Percentiles rank a stretch among this genome's conserved stretches.
These are phyloP conservation scores for Phasia obesa DNA, from an alignment of 2,888 invertebrate species.

Conservation along the genomic window DNA sequence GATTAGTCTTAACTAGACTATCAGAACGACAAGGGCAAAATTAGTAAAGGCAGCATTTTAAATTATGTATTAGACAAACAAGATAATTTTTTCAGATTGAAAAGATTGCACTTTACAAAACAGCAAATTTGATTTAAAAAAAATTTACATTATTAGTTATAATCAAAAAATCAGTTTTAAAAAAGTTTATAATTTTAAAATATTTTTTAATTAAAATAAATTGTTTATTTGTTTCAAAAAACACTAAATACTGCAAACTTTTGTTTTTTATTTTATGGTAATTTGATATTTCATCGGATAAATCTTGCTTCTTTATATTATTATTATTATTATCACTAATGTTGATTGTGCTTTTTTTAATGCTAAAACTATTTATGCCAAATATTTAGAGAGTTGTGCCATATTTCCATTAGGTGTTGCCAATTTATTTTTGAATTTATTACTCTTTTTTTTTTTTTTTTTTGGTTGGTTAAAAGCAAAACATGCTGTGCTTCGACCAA, in stretches of 20 bases:
- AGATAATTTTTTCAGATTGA: too few species aligned
- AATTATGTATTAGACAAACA: too few species aligned
- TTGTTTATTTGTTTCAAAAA: neutral
- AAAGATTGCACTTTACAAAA: too few species aligned
- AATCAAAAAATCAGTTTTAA: neutral
- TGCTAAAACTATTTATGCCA: conserved; percentile 35
- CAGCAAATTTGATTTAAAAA: too few species aligned
- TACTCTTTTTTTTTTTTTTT: neutral
- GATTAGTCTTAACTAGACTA: too few species aligned
- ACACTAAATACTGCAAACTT: too few species aligned
- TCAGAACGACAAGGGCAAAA: too few species aligned
- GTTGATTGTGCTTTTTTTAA: neutral
- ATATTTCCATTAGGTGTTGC: conserved; percentile 56
- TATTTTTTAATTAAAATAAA: neutral
- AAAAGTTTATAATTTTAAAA: too few species aligned
- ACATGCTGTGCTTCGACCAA: conserved; percentile 43
- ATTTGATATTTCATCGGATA: neutral
- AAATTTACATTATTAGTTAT: too few species aligned
- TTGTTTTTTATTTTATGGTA: neutral
- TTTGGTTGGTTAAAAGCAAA: conserved; percentile 23
- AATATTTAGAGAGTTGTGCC: conserved; percentile 58
- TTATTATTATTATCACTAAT: neutral
- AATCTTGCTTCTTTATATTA: neutral
- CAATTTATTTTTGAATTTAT: conserved; percentile 40
- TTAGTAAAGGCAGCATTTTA: too few species aligned